Base-by-base conservation (phyloP, 2,113 vertebrate species). In the Entomyzon cyanotis region DNA sequence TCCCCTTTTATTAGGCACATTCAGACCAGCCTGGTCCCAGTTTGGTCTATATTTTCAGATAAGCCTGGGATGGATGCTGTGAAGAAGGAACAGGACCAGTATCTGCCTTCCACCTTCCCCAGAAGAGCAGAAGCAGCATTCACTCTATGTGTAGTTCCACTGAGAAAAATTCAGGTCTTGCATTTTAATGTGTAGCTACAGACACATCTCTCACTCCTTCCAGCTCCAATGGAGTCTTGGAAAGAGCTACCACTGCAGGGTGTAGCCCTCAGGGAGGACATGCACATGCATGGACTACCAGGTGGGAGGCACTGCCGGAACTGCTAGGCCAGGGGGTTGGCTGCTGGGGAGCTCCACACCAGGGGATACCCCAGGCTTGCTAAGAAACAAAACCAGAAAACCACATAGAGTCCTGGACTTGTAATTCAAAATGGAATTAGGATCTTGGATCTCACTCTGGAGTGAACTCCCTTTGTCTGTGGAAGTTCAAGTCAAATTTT, bases 311-410 rank as follows among this genome's bases (percentile, higher is more conserved):
- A 47, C 46, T 35, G 31, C 21, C 30, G 62, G 70, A 84, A 69
- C 58, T 0, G 0, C 53, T 14, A 10, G 33, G 24, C 50, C 2
- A 2, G 31, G 42, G 60, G 23, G 15, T 3, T 41, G 47, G 71
- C 60, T 83, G 67, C 23, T 42, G 50, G 39, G 64, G 39, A 85
- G 44, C 44, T 46, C 47, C 31, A n/a, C 25, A 33, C 33, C 16
- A 28, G 27, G 39, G 63, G 12, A 67, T 56, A 56, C 31, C n/a
- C 68, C 33, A 17, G 28, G 18, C 59, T 69, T 50, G 65, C 76
- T 94, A 77, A 73, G 69, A 83, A 91, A 75, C 70, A 68, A 84
- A 84, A 41, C 68, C 62, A 73, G 83, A 73, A 94, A 94, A 63
- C 42, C 71, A 63, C 85, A 90, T n/a, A 2, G 11, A 47, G n/a